Base-by-base conservation (phyloP, 2,113 vertebrate genomes). In the Chloropsis hardwickii region DNA sequence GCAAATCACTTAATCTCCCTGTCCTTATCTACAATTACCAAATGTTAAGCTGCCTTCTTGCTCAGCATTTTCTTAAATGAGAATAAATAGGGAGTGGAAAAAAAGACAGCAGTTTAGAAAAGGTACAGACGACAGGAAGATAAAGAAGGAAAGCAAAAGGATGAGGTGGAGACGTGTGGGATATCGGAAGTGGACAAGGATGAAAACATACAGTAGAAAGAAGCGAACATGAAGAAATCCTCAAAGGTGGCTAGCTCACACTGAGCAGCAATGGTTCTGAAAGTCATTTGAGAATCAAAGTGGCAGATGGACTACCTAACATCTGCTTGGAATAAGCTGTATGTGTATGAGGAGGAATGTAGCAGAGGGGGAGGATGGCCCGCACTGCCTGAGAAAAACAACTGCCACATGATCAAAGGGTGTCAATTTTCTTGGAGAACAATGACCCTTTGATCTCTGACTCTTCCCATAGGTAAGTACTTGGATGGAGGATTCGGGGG, bases 381-480 rank as follows among this genome's bases (percentile, higher is more conserved):
- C 1, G 1, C 1, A 3, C 48, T 69, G 76, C 57, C 91, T 77
- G 88, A 89, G 81, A 86, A 92, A 91, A 87, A 65, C 85, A 88
- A 31, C 62, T 91, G 65, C 57, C 50, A 56, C 56, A 44, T 58
- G 88, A 95, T 95, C 90, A 96, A 96, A 95, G 60, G 31, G 71
- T 90, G 47, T 90, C 9, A 1, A 14, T 71, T 95, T 95, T 89
- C 93, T 47, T 5, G 1, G 83, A 86, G 62, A 57, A 94, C 87
- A 95, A 94, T 44, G 45, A 54, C 39, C 31, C 89, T 92, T 95
- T 97, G 86, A 92, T 95, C 76, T 81, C 47, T 60, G 83, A 33
- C 39, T 94, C 82, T 78, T 87, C 50, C 53, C 81, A 24, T 69
- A 94, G 88, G 72, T 94, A 94, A 85, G 35, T 44, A 18, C 54